Base-by-base conservation (phyloP, 1,140 invertebrate genomes). In the Trachymyrmex cornetzi region DNA sequence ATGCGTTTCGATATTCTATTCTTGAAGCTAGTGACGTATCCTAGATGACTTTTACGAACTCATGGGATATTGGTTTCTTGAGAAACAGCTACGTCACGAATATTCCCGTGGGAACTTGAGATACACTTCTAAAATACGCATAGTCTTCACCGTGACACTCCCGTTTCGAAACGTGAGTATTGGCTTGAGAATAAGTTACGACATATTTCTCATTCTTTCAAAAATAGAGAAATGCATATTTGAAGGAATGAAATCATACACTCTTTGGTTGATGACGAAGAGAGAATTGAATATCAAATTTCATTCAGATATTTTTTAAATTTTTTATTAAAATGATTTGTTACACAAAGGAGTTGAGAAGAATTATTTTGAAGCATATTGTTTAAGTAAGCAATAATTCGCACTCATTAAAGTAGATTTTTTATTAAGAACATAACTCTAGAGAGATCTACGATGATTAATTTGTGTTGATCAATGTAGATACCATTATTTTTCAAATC, bases 1-100 rank as follows among this genome's bases (percentile, higher is more conserved):
- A 27, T n/a, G 34, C 7, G 24, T 30, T 71, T 48, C 12, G n/a
- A 61, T 84, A 61, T 75, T 59, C 22, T 19, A 82, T 82, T 84
- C 27, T 50, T 61, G 55, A 30, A 61, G n/a, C 19, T 34, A 74
- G 80, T 84, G 55, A 84, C 69, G n/a, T 80, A 61, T 61, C 34
- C 12, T 67, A 67, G 55, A 84, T 74, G 80, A 84, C 38, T 74
- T 61, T 75, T 84, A 74, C 80, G n/a, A 75, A 75, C 69, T 74
- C 44, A 48, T 75, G 38, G 57, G 19, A 75, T 84, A 61, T 84
- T 82, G 80, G 67, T 82, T 74, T 61, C 80, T 38, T 12, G 69
- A 63, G 69, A 84, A 75, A 38, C 55, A 61, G 69, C 44, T 57
- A 75, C 14, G 69, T 75, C 53, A 84, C 38, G 69, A 57, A 59